Evolutionary conservation across 2,888 invertebrate genomes (phyloP).

Genomic region (Calameuta idolon): DNA sequence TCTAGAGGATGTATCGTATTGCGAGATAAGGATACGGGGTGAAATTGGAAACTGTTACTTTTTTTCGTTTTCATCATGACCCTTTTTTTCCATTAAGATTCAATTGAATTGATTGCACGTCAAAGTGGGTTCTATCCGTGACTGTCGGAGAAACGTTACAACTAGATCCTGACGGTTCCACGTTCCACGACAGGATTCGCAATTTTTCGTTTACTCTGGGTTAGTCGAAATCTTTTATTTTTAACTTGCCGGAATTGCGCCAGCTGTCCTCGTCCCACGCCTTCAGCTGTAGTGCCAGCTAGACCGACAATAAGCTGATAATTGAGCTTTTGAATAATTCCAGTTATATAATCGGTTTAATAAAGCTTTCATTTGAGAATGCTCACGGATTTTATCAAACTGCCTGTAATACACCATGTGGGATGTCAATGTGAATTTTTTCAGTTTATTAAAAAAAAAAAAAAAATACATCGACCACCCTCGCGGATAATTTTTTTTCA

Average conservation of each 20-base stretch:
- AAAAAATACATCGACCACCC: background rate
- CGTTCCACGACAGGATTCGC: background rate
- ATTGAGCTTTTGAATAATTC: slow-evolving; percentile 63
- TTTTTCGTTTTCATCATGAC: background rate
- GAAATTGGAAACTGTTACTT: background rate
- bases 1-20: background rate
- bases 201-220: background rate
- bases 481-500: background rate
- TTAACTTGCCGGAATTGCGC: slow-evolving; percentile 8
- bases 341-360: slow-evolving; percentile 52
- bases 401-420: background rate
- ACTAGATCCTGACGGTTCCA: background rate
- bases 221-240: background rate
- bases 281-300: slow-evolving; percentile 50
- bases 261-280: slow-evolving; percentile 57
- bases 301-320: slow-evolving; percentile 63
- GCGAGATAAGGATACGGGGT: background rate
- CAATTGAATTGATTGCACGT: background rate
- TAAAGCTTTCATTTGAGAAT: slow-evolving; percentile 34
- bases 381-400: background rate
- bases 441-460: background rate
- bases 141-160: background rate
- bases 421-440: background rate
- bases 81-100: background rate
- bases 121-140: background rate